These are phyloP conservation scores for Scaptodrosophila lebanonensis DNA, from an alignment of 1,140 invertebrate genomes.

Conservation along the genomic window DNA sequence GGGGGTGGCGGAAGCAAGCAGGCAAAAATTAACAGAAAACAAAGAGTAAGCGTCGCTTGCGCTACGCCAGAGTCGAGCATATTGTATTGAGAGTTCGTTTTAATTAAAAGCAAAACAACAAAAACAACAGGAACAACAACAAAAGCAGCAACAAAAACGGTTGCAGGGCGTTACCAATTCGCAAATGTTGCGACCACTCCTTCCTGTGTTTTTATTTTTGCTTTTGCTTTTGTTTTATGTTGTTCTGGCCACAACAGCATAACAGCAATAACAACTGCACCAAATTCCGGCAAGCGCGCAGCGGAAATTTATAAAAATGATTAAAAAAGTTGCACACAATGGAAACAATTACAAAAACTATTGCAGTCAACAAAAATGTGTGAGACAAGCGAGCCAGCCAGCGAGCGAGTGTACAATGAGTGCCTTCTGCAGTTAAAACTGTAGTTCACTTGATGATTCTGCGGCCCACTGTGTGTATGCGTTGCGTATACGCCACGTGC, in stretches of 20 bases:
- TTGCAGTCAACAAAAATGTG: conserved; percentile 39
- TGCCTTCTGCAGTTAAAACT: no score
- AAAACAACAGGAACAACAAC: conserved; percentile 11
- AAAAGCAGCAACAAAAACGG: conserved; percentile 35
- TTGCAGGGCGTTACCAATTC: conserved; percentile 41
- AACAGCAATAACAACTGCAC: no score
- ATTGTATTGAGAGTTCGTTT: conserved; percentile 73
- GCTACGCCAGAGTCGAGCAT: conserved; percentile 34
- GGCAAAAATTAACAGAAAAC: conserved; percentile 63
- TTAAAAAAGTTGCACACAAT: conserved; percentile 66
- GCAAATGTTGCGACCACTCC: conserved; percentile 23
- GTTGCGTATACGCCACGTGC: conserved; percentile 67
- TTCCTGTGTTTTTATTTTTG: conserved; percentile 15
- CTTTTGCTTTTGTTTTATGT: no score
- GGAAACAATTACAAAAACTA: conserved; percentile 61
- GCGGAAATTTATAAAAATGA: conserved; percentile 62
- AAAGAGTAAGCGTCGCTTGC: conserved; percentile 46
- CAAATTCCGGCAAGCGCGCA: neutral
- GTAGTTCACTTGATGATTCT: no score
- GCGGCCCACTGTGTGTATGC: no score
- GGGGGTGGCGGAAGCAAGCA: conserved; percentile 18
- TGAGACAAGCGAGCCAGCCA: conserved; percentile 18
- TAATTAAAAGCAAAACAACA: conserved; percentile 62
- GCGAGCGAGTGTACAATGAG: no score
- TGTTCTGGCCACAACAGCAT: no score